Evolutionary conservation across 1,140 invertebrate genomes (phyloP).

Genomic region (Aphaenogaster rudis): DNA sequence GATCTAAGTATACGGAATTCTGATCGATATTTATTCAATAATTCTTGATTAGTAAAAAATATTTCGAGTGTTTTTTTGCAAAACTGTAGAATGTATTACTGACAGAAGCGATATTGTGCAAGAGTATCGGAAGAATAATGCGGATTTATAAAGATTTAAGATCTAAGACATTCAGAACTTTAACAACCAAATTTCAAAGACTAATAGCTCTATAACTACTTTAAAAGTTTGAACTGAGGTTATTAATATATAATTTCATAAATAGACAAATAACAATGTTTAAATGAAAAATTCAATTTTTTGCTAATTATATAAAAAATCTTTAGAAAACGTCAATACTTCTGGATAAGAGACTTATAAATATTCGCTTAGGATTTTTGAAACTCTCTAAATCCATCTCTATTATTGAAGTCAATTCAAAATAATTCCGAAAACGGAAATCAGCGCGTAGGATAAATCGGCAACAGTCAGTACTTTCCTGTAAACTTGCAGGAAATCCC

Average conservation of each 20-base stretch:
- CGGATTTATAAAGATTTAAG: slow-evolving; percentile 6
- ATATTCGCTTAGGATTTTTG: background rate
- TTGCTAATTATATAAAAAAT: background rate
- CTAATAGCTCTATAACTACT: background rate
- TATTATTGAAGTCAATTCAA: background rate
- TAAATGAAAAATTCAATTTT: background rate
- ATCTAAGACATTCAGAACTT: background rate
- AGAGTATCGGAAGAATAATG: background rate
- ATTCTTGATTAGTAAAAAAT: background rate
- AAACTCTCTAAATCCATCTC: background rate
- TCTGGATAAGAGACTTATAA: background rate
- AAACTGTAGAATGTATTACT: background rate
- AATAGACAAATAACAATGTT: background rate
- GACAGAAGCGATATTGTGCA: background rate
- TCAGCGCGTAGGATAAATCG: slow-evolving; percentile 14
- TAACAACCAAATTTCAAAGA: background rate
- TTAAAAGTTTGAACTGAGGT: background rate
- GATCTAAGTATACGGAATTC: slow-evolving; percentile 22
- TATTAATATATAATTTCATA: slow-evolving; percentile 6
- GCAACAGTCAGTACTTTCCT: slow-evolving; percentile 11
- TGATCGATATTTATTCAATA: background rate
- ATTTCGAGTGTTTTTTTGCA: background rate
- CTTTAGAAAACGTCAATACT: background rate
- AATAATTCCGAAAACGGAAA: slow-evolving; percentile 32
- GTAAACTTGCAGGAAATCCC: slow-evolving; percentile 36